Conservation (phyloP, 2,888 invertebrate genomes). For the Perizoma affinitatum region DNA sequence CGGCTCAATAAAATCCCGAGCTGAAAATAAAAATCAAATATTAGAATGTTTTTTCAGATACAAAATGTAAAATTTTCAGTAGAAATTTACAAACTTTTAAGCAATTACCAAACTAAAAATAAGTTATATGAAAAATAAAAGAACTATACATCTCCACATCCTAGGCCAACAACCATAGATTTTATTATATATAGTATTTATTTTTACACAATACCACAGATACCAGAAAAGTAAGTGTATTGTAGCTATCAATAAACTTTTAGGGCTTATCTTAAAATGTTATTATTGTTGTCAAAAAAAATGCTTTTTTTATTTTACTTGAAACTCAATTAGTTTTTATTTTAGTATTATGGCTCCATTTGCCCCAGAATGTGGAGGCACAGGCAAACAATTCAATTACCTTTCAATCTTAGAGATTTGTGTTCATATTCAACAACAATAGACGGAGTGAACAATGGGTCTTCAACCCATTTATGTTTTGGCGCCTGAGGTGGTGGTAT, state of each 20-base stretch:
- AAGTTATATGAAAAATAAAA: background rate
- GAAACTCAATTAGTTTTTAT: too few relatives aligned
- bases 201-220: background rate
- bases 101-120: too few relatives aligned
- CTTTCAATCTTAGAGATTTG: slow-evolving; percentile 81
- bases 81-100: background rate
- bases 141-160: slow-evolving; percentile 23
- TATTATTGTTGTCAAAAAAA: too few relatives aligned
- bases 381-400: slow-evolving; percentile 60
- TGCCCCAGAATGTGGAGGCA: slow-evolving; percentile 27
- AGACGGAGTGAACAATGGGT: slow-evolving; percentile 80
- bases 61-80: too few relatives aligned
- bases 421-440: slow-evolving; percentile 89
- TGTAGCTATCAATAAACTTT: too few relatives aligned
- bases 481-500: slow-evolving; percentile 35
- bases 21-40: slow-evolving; percentile 50
- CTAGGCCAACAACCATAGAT: slow-evolving; percentile 18
- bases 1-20: slow-evolving; percentile 85
- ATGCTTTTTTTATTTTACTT: too few relatives aligned
- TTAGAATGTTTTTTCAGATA: background rate
- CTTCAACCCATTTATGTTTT: slow-evolving; percentile 64
- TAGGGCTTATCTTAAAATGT: too few relatives aligned
- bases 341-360: slow-evolving; percentile 1
- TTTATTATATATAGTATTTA: background rate
- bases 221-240: too few relatives aligned